Base-by-base conservation (phyloP, 2,797 vertebrate genomes). In the Acanthurus leucopareius region DNA sequence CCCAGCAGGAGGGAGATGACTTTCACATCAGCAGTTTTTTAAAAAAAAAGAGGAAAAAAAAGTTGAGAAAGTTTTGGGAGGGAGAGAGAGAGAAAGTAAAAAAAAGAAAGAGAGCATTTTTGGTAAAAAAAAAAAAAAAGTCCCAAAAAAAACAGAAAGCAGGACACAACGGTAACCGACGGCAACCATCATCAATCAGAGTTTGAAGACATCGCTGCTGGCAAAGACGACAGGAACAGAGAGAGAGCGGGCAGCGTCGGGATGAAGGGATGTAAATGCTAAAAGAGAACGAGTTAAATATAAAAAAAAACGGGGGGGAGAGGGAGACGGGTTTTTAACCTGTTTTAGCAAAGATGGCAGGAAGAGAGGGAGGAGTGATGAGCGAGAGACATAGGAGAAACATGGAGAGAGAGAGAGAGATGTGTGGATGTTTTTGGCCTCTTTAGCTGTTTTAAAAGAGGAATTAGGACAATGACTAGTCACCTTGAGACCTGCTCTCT, bases 201-300 rank as follows among this genome's bases (percentile, higher is more conserved):
- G 90, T 93, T 90, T 93, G 89, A 92, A 91, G 92, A 93, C 90
- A 91, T 92, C 84, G 91, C 93, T 94, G 89, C 80, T 91, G 93
- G 93, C 92, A 94, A 94, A 94, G 90, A 90, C 88, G 84, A 88
- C 86, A 88, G 81, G 84, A 88, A 92, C 84, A 87, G 74, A 82
- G 86, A 54, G 84, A 52, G 62, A 44, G 64, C 52, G 57, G 35
- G 82, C 3, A 14, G 84, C 62, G 14, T 65, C 42, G 3, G 80
- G 87, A 89, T 84, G 78, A 82, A 84, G 86, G 79, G 82, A 84
- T 78, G 79, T 68, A 77, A 81, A 85, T 49, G 73, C 79, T 69
- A 19, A 84, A 70, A 61, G 73, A 79, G 80, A 83, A 74, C 51
- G 70, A 89, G 88, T 69, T 73, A 85, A 84, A 82, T 84, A 90